Evolutionary conservation across 2,797 vertebrate species (phyloP).

Genomic region (Manis pentadactyla): DNA sequence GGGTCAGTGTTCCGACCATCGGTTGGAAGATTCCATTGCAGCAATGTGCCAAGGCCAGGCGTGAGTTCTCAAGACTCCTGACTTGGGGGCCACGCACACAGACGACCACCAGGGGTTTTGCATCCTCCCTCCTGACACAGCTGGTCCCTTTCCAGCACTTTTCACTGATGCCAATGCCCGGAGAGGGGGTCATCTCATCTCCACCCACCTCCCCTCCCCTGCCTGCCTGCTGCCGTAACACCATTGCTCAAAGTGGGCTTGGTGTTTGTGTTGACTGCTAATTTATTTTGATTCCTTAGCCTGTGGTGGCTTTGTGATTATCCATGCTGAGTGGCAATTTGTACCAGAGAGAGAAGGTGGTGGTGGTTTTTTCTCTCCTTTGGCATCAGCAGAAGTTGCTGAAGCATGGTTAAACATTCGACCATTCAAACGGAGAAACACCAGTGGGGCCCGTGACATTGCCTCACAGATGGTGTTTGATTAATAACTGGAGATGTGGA

Average conservation of each 20-base stretch:
- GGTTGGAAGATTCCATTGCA: not conserved
- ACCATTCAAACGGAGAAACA: slow-evolving; percentile 70
- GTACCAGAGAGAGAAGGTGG: not conserved
- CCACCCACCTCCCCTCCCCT: not conserved
- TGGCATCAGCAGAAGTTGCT: slow-evolving; percentile 49
- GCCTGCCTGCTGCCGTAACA: not conserved
- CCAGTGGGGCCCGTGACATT: slow-evolving; percentile 69
- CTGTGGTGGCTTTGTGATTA: slow-evolving; percentile 38
- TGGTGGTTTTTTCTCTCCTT: not conserved
- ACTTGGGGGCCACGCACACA: not conserved
- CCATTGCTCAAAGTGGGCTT: not conserved
- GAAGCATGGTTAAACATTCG: slow-evolving; percentile 71
- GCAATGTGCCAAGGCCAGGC: too few species aligned
- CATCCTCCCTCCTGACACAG: not conserved
- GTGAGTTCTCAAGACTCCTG: not conserved
- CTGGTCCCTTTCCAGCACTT: not conserved
- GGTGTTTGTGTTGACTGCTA: not conserved
- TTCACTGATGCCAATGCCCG: not conserved
- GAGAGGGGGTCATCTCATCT: not conserved
- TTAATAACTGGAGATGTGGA: slow-evolving; percentile 58
- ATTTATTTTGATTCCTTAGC: slow-evolving; percentile 42
- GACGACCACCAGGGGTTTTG: not conserved
- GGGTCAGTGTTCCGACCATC: not conserved
- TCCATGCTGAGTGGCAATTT: slow-evolving; percentile 26
- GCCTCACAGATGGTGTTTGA: slow-evolving; percentile 78